Conservation (phyloP, 2,113 vertebrate genomes). For the Sinocyclocheilus anshuiensis region DNA sequence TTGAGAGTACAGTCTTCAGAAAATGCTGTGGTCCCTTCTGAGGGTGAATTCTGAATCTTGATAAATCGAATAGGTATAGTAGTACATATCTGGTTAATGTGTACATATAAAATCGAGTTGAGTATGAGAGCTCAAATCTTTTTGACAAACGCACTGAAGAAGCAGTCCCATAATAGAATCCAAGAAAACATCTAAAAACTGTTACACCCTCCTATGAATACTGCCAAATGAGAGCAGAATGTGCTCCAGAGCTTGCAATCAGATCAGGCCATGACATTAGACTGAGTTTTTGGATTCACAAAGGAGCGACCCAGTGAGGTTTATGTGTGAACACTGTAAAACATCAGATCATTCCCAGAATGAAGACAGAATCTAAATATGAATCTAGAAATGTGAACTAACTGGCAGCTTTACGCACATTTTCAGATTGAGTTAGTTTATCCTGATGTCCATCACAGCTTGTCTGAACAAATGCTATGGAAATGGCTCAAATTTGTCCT, state of each 20-base stretch:
- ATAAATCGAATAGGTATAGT: not conserved
- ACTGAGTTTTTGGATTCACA: conserved; percentile 6
- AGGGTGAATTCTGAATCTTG: not conserved
- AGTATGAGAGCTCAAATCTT: not conserved
- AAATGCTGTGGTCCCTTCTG: not conserved
- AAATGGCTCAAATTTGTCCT: not conserved
- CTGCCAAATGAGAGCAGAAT: conserved; percentile 16
- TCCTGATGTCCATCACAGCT: not conserved
- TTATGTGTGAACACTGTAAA: conserved; percentile 6
- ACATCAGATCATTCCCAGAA: not conserved
- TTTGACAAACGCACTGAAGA: not conserved
- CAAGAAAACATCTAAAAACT: conserved; percentile 32
- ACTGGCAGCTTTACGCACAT: not conserved
- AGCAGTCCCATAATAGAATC: not conserved
- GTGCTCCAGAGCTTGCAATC: conserved; percentile 19
- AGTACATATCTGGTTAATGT: not conserved
- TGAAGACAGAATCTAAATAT: conserved; percentile 8
- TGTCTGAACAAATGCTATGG: not conserved
- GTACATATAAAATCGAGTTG: not conserved
- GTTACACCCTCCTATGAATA: conserved; percentile 26
- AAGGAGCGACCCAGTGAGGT: not conserved
- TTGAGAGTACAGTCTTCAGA: not conserved
- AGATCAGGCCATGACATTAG: conserved; percentile 21
- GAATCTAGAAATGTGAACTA: conserved; percentile 18
- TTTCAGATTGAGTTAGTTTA: not conserved